Base-by-base conservation (phyloP, 2,113 vertebrate genomes). In the Siphamia tubifer region DNA sequence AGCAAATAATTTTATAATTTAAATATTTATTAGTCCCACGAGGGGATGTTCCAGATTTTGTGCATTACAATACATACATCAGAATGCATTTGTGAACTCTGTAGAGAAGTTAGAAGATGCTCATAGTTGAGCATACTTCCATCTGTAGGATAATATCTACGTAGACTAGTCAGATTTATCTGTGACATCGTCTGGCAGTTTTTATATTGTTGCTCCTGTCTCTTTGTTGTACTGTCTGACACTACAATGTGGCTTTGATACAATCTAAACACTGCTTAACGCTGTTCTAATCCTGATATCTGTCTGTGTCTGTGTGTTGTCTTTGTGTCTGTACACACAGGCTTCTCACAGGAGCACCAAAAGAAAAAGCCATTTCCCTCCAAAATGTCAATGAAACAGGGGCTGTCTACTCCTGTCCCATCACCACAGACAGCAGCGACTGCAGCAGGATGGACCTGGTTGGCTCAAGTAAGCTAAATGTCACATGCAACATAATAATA, bases 391-490 rank as follows among this genome's bases (percentile, higher is more conserved):
- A 94, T 0, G 92, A 94, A 49, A 97, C 95, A 0, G 97, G 97
- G 0, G 95, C 94, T 0, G 89, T 98, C 62, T 99, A 97, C 67
- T 90, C 92, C 57, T 99, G 97, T 55, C 96, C 96, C 32, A 81
- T 98, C 32, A 92, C 87, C 1, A 40, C 55, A 0, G 40, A 58
- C 16, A 56, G 74, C 1, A 4, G 42, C 0, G 96, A 99, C 91
- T 99, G 97, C 86, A 62, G 89, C 81, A 89, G 94, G 53, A 93
- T 98, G 63, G 60, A 93, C 84, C 93, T 98, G 52, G 77, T 93
- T 40, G 86, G 82, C 79, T 86, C 80, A 78, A 94, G 97, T 98
- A 90, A 45, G 95, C 16, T 16, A 11, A 52, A 19, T 48, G 8
- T 4, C 20, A 51, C 8, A 32, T 28, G 38, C n/a, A n/a, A n/a